Percentiles rank a stretch among this genome's conserved stretches.
These are phyloP conservation scores for Puntigrus tetrazona DNA, from an alignment of 2,113 vertebrate species.

Conservation along the genomic window DNA sequence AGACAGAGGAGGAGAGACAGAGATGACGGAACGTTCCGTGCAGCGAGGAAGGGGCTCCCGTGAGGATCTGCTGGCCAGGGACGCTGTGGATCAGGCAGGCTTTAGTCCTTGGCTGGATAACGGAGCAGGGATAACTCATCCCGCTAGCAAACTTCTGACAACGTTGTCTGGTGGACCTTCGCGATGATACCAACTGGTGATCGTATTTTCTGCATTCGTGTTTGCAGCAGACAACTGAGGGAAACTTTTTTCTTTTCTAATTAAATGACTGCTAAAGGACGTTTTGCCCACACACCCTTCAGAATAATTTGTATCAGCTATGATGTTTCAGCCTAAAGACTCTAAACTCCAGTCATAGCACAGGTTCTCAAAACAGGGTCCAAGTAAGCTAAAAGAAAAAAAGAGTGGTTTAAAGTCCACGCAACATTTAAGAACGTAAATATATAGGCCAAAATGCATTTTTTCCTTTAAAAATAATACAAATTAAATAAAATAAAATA, in stretches of 20 bases:
- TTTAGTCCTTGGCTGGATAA: conserved; percentile 54
- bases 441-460: not conserved
- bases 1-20: conserved; percentile 54
- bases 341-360: not conserved
- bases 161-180: conserved; percentile 1
- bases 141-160: not conserved
- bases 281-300: not conserved
- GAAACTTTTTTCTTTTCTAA: not conserved
- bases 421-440: not conserved
- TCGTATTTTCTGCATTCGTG: not conserved
- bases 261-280: not conserved
- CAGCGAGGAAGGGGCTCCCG: conserved; percentile 62
- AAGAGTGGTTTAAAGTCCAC: not conserved
- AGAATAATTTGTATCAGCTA: too few relatives aligned
- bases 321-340: too few relatives aligned
- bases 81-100: conserved; percentile 28
- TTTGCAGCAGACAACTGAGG: conserved; percentile 22
- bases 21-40: conserved; percentile 57
- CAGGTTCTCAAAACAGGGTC: not conserved
- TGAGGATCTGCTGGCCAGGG: conserved; percentile 59
- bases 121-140: conserved; percentile 59
- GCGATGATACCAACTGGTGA: not conserved
- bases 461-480: not conserved
- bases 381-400: not conserved
- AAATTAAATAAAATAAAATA: not conserved